Evolutionary conservation across 2,113 vertebrate genomes (phyloP).

Genomic region (Hemicordylus capensis): DNA sequence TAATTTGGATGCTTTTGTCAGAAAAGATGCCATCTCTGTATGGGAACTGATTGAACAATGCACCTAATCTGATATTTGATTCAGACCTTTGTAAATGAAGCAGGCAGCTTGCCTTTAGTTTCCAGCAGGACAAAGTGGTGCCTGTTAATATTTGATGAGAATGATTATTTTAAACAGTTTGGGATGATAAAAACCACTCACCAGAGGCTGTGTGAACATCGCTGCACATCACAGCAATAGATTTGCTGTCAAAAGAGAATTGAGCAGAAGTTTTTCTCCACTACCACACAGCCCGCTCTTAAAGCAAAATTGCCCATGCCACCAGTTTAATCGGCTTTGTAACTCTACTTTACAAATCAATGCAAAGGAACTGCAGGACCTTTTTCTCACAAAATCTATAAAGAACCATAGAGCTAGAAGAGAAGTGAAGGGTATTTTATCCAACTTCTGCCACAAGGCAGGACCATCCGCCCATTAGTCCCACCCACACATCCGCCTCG

Average conservation of each 20-base stretch:
- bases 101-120: constrained; percentile 52
- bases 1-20: constrained; percentile 44
- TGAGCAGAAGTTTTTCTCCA: constrained; percentile 49
- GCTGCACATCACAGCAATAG: constrained; percentile 53
- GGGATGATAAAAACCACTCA: constrained; percentile 63
- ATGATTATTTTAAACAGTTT: constrained; percentile 73
- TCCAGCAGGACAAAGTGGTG: constrained; percentile 59
- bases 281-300: constrained; percentile 42
- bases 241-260: constrained; percentile 59
- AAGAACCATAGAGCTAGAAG: not conserved
- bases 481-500: not conserved
- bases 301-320: constrained; percentile 37
- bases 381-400: not conserved
- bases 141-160: constrained; percentile 72
- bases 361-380: constrained; percentile 6
- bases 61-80: constrained; percentile 49
- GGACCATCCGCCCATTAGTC: not conserved
- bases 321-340: constrained; percentile 42
- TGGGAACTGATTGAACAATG: constrained; percentile 57
- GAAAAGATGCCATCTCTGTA: constrained; percentile 45
- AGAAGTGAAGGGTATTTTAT: not conserved
- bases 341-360: constrained; percentile 27
- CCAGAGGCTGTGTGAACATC: constrained; percentile 54
- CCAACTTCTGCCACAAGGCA: not conserved
- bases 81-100: constrained; percentile 64